Percentiles rank a stretch among this genome's conserved stretches.
Evolutionary conservation across 2,797 vertebrate species (phyloP).

Genomic region (Myiothlypis chrysogaster): DNA sequence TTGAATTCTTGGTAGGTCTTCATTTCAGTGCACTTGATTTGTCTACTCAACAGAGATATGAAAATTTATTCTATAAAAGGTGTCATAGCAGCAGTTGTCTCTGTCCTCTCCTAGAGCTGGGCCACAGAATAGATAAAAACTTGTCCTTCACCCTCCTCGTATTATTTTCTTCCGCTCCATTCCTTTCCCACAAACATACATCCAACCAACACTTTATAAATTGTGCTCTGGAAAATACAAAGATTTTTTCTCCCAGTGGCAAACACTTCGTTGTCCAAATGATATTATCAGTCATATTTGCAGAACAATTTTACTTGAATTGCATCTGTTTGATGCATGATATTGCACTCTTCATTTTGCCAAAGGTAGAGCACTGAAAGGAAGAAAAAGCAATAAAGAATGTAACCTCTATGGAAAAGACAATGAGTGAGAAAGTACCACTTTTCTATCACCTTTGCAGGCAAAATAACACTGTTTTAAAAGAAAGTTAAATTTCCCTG

Average conservation of each 20-base stretch:
- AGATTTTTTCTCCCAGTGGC: not conserved
- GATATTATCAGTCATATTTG: not conserved
- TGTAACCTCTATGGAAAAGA: not conserved
- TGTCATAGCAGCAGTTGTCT: not conserved
- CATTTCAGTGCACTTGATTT: not conserved
- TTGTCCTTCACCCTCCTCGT: not conserved
- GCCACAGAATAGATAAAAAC: not conserved
- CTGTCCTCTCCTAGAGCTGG: not conserved
- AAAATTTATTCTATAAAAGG: not conserved
- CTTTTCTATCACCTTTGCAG: not conserved
- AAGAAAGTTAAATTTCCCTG: not conserved
- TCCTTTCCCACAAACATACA: not conserved
- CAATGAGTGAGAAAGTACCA: not conserved
- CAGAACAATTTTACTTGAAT: not conserved
- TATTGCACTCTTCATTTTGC: not conserved
- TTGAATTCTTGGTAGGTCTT: not conserved
- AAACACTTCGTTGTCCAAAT: not conserved
- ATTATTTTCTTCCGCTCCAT: not conserved
- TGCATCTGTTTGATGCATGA: not conserved
- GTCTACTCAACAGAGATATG: not conserved
- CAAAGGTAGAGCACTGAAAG: not conserved
- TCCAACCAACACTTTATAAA: not conserved
- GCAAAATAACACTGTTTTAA: constrained; percentile 1
- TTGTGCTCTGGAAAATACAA: not conserved
- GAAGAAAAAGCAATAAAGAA: not conserved